phyloP scores from a whole-genome alignment of 1,140 invertebrate species.

The Ceratoteleas bidentatus region DNA sequence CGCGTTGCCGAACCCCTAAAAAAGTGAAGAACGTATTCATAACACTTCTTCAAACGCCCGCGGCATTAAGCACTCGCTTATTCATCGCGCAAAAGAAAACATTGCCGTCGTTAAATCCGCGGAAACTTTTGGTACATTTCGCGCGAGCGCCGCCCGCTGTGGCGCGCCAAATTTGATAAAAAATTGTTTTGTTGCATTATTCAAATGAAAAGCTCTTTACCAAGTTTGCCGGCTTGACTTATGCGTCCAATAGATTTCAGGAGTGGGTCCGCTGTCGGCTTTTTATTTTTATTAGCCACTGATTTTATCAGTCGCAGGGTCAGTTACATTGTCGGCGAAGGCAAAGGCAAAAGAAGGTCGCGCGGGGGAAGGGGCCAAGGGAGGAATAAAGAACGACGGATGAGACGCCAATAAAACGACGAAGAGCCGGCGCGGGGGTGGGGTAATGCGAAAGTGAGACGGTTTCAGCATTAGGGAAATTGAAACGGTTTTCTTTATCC shows the following conservation, averaged over 20 bases:
- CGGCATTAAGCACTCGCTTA: slow-evolving; percentile 16
- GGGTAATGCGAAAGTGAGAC: slow-evolving; percentile 70
- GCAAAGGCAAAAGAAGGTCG: slow-evolving; percentile 37
- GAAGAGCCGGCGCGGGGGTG: slow-evolving; percentile 16
- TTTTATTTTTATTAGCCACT: slow-evolving; percentile 40
- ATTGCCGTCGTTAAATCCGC: slow-evolving; percentile 31
- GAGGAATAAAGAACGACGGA: slow-evolving; percentile 35
- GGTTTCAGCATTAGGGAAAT: slow-evolving; percentile 78
- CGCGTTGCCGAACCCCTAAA: too few relatives aligned
- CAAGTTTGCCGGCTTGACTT: slow-evolving; percentile 20
- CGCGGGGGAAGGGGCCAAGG: background rate
- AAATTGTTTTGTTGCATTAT: slow-evolving; percentile 55
- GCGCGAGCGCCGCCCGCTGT: slow-evolving; percentile 11
- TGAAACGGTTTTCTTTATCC: slow-evolving; percentile 80
- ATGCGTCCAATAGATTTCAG: slow-evolving; percentile 28
- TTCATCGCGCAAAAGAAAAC: slow-evolving; percentile 19
- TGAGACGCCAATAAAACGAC: slow-evolving; percentile 65
- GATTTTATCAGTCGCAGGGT: slow-evolving; percentile 49
- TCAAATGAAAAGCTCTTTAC: slow-evolving; percentile 47
- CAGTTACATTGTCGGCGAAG: slow-evolving; percentile 51
- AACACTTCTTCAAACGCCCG: slow-evolving; percentile 3
- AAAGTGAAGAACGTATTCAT: slow-evolving; percentile 21
- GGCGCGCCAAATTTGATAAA: slow-evolving; percentile 43
- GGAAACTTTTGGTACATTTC: slow-evolving; percentile 37
- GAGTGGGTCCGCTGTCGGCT: slow-evolving; percentile 8